These are phyloP conservation scores for Tachyglossus aculeatus DNA, from an alignment of 2,797 vertebrate species.

Conservation along the genomic window DNA sequence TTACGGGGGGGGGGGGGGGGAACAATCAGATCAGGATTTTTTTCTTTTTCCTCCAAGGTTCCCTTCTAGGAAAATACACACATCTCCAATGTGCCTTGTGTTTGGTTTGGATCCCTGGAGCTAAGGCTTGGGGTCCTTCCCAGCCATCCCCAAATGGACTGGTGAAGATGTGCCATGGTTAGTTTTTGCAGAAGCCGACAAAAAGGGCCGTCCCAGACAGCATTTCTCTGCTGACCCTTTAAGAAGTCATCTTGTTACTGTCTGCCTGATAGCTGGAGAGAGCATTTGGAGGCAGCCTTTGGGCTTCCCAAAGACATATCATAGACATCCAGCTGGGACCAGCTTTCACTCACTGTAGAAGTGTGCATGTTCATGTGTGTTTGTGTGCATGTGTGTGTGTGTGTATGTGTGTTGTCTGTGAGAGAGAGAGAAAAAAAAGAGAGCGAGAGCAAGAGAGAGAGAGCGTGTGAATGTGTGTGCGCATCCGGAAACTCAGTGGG, in stretches of 20 bases:
- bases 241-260: slow-evolving; percentile 81
- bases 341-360: slow-evolving; percentile 48
- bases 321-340: slow-evolving; percentile 49
- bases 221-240: slow-evolving; percentile 71
- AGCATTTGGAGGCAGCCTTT: slow-evolving; percentile 48
- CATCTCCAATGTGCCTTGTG: background rate
- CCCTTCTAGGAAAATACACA: background rate
- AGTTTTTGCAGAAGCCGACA: slow-evolving; percentile 60
- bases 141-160: background rate
- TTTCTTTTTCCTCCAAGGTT: background rate
- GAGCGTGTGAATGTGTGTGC: background rate
- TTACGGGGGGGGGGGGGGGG: background rate
- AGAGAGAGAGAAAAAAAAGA: background rate
- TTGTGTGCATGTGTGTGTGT: background rate
- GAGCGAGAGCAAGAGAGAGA: background rate
- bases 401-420: rapidly evolving
- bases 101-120: background rate
- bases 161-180: slow-evolving; percentile 17
- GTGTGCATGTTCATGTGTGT: background rate
- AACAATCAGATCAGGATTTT: no score
- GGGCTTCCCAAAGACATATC: slow-evolving; percentile 65
- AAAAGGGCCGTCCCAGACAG: slow-evolving; percentile 50
- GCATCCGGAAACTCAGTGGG: slow-evolving; percentile 72
- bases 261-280: slow-evolving; percentile 68
- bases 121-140: background rate